Conservation (phyloP, 2,888 invertebrate species). For the Pristionchus arcanus region DNA sequence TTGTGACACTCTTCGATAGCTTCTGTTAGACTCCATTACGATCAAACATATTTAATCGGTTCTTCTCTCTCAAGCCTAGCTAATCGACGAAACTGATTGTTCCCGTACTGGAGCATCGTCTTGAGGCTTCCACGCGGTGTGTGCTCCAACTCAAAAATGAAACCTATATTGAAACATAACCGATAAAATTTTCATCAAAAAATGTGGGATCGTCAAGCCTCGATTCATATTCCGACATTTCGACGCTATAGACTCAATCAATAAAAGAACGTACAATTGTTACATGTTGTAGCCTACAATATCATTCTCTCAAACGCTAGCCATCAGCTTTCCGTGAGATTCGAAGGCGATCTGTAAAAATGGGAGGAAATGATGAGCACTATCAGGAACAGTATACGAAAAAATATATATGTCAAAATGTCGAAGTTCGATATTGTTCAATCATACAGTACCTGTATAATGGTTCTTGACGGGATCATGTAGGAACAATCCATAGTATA, state of each 20-base stretch:
- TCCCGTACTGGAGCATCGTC: neutral
- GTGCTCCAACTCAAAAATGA: neutral
- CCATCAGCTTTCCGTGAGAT: slow-evolving; percentile 22
- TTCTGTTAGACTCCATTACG: neutral
- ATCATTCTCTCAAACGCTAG: slow-evolving; percentile 20
- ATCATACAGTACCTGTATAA: slow-evolving; percentile 13
- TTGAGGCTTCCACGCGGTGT: neutral
- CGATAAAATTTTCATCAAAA: too few species aligned
- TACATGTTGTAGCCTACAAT: too few species aligned
- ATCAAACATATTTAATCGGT: neutral
- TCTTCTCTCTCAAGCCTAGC: neutral
- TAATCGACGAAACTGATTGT: neutral
- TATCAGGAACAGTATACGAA: too few species aligned
- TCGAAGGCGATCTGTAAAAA: slow-evolving; percentile 34
- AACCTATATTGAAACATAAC: neutral
- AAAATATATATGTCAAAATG: neutral
- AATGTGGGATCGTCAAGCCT: too few species aligned
- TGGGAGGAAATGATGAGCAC: neutral
- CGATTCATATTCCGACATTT: too few species aligned
- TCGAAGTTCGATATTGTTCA: neutral
- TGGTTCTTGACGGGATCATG: neutral
- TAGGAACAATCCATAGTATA: slow-evolving; percentile 6
- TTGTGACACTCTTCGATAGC: neutral
- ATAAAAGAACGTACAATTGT: neutral
- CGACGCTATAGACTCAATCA: neutral